These are phyloP conservation scores for Lasioglossum vierecki DNA, from an alignment of 2,888 invertebrate genomes.

Conservation along the genomic window DNA sequence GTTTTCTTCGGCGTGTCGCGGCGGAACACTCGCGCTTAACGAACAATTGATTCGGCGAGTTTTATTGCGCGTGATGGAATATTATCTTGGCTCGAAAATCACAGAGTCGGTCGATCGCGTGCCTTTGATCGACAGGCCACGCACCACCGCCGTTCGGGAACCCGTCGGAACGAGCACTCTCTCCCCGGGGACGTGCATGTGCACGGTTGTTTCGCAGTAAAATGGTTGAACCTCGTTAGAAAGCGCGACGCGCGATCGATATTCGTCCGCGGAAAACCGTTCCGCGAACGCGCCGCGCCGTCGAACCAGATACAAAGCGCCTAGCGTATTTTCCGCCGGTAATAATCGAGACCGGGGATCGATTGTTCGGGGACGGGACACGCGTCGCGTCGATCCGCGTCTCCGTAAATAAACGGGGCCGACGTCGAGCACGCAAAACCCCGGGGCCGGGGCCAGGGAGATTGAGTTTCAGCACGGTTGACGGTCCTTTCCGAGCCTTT, in stretches of 20 bases:
- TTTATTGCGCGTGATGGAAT: background rate
- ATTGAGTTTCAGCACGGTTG: conserved; percentile 42
- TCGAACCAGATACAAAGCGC: conserved; percentile 4
- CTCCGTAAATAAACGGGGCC: conserved; percentile 21
- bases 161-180: background rate
- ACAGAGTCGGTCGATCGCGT: background rate
- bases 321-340: conserved; percentile 19
- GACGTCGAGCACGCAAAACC: conserved; percentile 1
- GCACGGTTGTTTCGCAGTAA: background rate
- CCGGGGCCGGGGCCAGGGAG: conserved; percentile 17
- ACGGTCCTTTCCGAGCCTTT: conserved; percentile 34
- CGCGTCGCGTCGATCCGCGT: conserved; percentile 4
- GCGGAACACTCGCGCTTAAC: background rate
- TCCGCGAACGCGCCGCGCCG: background rate
- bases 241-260: conserved; percentile 21
- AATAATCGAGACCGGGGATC: conserved; percentile 16
- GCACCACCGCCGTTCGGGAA: background rate
- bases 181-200: background rate
- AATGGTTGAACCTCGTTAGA: conserved; percentile 6
- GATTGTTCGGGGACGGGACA: conserved; percentile 31
- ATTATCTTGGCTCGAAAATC: background rate
- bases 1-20: background rate
- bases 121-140: background rate
- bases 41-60: background rate
- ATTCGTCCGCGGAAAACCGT: conserved; percentile 12